phyloP scores from a whole-genome alignment of 2,888 invertebrate genomes.

The Nyleta sp. region DNA sequence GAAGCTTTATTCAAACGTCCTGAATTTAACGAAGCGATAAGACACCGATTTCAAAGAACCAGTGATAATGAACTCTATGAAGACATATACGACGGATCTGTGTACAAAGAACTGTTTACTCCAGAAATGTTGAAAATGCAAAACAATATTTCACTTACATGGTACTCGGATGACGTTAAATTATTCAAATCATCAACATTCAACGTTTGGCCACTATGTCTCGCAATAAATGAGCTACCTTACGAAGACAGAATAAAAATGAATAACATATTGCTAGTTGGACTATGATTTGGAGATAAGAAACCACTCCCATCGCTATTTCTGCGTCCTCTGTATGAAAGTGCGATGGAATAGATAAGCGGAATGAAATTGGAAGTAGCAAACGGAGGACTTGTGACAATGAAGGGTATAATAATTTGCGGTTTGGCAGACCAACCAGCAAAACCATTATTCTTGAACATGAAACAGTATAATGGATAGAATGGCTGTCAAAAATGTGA shows the following conservation, averaged over 20 bases:
- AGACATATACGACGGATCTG: slow-evolving; percentile 41
- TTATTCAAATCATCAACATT: slow-evolving; percentile 42
- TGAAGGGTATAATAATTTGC: slow-evolving; percentile 46
- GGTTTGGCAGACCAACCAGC: slow-evolving; percentile 54
- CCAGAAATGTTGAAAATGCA: slow-evolving; percentile 18
- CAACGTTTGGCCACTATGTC: slow-evolving; percentile 63
- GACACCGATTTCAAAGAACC: slow-evolving; percentile 57
- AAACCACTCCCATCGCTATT: slow-evolving; percentile 40
- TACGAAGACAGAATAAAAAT: slow-evolving; percentile 42
- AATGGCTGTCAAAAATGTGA: slow-evolving; percentile 51
- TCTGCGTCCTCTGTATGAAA: slow-evolving; percentile 20
- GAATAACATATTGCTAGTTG: slow-evolving; percentile 64
- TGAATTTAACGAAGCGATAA: slow-evolving; percentile 48
- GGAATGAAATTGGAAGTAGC: slow-evolving; percentile 14
- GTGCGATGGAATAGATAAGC: neutral
- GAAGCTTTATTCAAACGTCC: slow-evolving; percentile 15
- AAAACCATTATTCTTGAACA: slow-evolving; percentile 50
- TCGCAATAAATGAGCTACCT: slow-evolving; percentile 66
- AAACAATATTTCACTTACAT: slow-evolving; percentile 37
- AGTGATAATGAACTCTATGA: slow-evolving; percentile 13
- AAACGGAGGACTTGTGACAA: neutral
- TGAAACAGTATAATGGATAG: slow-evolving; percentile 60
- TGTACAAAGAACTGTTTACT: slow-evolving; percentile 46
- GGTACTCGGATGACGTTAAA: slow-evolving; percentile 64
- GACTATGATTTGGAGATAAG: slow-evolving; percentile 62